Conservation (phyloP, 2,113 vertebrate genomes). For the Sceloporus tristichus region DNA sequence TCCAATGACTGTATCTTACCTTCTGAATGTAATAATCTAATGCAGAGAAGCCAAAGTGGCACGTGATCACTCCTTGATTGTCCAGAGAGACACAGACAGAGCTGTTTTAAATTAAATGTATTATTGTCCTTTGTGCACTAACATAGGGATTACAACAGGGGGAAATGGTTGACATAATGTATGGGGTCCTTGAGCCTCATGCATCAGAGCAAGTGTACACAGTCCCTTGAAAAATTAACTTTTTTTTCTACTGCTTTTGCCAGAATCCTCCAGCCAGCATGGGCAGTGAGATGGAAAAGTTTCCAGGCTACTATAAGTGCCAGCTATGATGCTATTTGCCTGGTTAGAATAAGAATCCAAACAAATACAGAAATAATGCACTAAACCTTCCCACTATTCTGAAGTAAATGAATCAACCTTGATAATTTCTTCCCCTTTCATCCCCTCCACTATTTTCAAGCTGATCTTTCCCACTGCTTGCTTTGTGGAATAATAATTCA, state of each 20-base stretch:
- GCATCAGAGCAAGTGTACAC: too few relatives aligned
- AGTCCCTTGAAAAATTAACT: too few relatives aligned
- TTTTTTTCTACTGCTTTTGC: too few relatives aligned
- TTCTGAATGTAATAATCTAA: too few relatives aligned
- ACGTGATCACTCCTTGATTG: too few relatives aligned
- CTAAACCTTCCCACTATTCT: neutral
- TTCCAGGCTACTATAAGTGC: neutral
- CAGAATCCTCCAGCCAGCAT: neutral
- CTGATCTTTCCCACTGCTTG: slow-evolving; percentile 20
- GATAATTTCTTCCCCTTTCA: slow-evolving; percentile 27
- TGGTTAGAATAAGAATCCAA: slow-evolving; percentile 32
- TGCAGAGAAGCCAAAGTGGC: too few relatives aligned
- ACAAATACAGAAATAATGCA: slow-evolving; percentile 40
- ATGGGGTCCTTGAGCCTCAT: too few relatives aligned
- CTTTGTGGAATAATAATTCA: slow-evolving; percentile 2
- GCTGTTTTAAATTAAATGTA: neutral
- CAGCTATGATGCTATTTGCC: neutral
- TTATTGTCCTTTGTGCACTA: neutral
- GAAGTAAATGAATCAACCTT: slow-evolving; percentile 38
- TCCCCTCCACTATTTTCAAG: slow-evolving; percentile 27
- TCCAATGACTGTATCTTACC: too few relatives aligned
- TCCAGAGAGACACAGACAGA: too few relatives aligned
- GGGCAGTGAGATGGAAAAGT: neutral
- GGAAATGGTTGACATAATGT: too few relatives aligned
- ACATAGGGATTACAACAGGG: too few relatives aligned